Conservation (phyloP, 2,797 vertebrate species). For the Chloroceryle inda region DNA sequence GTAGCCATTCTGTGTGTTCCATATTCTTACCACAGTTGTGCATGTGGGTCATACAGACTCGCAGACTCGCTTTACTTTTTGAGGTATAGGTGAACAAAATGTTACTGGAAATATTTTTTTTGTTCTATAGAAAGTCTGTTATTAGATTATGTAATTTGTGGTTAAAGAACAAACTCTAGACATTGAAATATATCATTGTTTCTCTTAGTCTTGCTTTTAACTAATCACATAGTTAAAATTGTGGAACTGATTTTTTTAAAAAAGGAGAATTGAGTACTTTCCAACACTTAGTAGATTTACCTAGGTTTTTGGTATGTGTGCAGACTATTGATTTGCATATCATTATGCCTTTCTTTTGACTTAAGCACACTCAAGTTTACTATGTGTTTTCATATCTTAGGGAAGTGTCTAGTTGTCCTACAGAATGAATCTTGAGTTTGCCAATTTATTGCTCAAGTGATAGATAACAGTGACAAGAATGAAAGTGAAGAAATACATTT, state of each 20-base stretch:
- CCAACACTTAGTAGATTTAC: background rate
- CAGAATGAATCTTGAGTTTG: background rate
- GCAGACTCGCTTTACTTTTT: background rate
- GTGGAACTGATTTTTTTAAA: background rate
- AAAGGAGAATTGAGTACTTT: background rate
- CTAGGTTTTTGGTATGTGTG: background rate
- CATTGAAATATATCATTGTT: background rate
- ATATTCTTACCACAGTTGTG: background rate
- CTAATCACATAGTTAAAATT: background rate
- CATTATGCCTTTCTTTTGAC: background rate
- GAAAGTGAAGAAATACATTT: background rate
- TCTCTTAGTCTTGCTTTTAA: background rate
- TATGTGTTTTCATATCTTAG: background rate
- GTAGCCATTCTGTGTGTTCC: background rate
- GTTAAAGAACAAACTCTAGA: background rate
- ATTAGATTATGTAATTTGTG: background rate
- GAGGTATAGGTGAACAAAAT: background rate
- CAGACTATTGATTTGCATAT: background rate
- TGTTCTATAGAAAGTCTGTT: background rate
- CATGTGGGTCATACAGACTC: background rate
- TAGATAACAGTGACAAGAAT: background rate
- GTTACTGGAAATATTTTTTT: background rate
- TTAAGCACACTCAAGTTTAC: background rate
- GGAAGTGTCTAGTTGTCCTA: background rate
- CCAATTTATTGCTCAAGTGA: background rate